These are phyloP conservation scores for Drosophila neoperkinsi DNA, from an alignment of 2,888 invertebrate genomes.

Conservation along the genomic window DNA sequence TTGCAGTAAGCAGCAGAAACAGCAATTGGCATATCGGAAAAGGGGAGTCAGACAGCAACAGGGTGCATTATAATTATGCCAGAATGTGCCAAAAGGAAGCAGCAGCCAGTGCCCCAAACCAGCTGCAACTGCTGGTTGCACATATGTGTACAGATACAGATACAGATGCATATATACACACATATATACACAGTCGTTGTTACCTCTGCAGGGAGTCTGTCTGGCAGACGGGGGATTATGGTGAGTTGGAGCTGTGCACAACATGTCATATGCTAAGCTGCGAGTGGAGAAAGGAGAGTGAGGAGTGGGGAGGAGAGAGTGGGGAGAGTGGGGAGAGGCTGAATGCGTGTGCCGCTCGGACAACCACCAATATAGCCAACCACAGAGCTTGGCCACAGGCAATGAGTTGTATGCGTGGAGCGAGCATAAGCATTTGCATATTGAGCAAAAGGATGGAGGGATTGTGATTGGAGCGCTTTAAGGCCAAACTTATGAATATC, in stretches of 20 bases:
- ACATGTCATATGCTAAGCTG: constrained; percentile 76
- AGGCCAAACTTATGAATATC: constrained; percentile 85
- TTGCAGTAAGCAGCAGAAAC: constrained; percentile 13
- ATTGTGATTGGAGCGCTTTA: constrained; percentile 83
- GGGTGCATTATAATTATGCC: constrained; percentile 80
- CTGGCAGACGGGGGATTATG: constrained; percentile 49
- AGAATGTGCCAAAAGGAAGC: constrained; percentile 57
- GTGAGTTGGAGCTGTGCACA: constrained; percentile 34
- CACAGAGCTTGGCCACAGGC: constrained; percentile 39
- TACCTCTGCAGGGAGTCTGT: constrained; percentile 22
- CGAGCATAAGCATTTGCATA: constrained; percentile 85
- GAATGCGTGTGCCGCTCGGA: constrained; percentile 6
- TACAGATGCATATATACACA: background rate
- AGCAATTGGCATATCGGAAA: constrained; percentile 14
- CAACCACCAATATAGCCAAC: constrained; percentile 57
- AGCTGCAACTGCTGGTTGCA: constrained; percentile 7
- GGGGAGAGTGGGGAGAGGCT: background rate
- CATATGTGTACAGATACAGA: constrained; percentile 2
- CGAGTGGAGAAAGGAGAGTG: background rate
- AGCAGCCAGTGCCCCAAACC: background rate
- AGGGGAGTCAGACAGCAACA: constrained; percentile 16
- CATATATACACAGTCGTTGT: background rate
- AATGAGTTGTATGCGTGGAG: constrained; percentile 28
- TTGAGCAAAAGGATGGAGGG: constrained; percentile 76
- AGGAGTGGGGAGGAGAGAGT: background rate